These are phyloP conservation scores for Bombyx huttoni DNA, from an alignment of 2,888 invertebrate genomes.

Conservation along the genomic window DNA sequence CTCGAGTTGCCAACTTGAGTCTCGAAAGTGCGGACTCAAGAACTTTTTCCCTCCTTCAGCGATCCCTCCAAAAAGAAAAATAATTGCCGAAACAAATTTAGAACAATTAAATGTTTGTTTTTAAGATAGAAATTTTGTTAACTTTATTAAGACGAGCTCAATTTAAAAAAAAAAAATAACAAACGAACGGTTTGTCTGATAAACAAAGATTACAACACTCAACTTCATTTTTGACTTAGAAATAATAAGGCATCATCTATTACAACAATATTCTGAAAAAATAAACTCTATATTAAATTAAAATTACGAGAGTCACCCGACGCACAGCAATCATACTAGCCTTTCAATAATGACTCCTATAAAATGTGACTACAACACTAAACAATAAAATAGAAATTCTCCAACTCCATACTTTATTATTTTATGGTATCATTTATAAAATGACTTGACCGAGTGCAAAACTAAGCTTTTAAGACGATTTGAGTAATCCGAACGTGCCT, in stretches of 20 bases:
- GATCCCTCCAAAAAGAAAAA: background rate
- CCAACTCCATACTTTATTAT: background rate
- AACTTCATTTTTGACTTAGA: too few relatives aligned
- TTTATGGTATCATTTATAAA: background rate
- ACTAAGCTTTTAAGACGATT: conserved; percentile 14
- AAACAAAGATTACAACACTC: too few relatives aligned
- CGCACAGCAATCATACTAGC: background rate
- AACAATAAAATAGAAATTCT: background rate
- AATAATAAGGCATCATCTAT: too few relatives aligned
- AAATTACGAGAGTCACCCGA: background rate
- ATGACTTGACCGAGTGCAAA: background rate
- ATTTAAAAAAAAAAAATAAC: too few relatives aligned
- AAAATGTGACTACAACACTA: background rate
- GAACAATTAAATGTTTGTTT: background rate
- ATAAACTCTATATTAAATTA: background rate
- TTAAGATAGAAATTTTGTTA: background rate
- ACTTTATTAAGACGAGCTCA: background rate
- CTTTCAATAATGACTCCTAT: background rate
- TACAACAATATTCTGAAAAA: too few relatives aligned
- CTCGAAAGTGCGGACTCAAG: background rate
- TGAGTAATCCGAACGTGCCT: conserved; percentile 25
- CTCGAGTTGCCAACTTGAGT: background rate
- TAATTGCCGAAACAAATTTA: background rate
- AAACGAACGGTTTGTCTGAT: too few relatives aligned
- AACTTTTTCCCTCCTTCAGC: background rate